phyloP scores from a whole-genome alignment of 2,797 vertebrate species.

The Fratercula arctica region DNA sequence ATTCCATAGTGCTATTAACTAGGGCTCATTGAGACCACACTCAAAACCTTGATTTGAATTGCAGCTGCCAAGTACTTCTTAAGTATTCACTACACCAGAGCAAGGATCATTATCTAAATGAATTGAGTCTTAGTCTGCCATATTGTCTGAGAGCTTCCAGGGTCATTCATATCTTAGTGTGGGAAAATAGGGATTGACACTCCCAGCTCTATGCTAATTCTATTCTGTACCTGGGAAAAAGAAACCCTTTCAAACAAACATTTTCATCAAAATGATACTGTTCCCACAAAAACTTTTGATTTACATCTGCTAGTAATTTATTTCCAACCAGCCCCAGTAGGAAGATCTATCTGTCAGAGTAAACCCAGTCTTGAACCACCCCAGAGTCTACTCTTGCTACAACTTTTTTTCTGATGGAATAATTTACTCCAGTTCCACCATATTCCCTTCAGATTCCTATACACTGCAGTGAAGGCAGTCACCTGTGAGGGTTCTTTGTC shows the following conservation, averaged over 20 bases:
- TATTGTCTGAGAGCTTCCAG: background rate
- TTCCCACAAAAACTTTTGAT: background rate
- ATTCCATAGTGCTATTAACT: background rate
- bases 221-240: background rate
- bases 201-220: background rate
- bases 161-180: background rate
- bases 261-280: background rate
- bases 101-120: background rate
- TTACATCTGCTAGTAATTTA: conserved; percentile 1
- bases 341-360: background rate
- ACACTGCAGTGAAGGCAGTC: background rate
- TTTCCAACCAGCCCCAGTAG: background rate
- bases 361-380: background rate
- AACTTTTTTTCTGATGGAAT: background rate
- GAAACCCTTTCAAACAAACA: background rate
- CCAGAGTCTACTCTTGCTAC: background rate
- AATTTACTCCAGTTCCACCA: background rate
- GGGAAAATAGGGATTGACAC: background rate
- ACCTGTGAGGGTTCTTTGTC: background rate
- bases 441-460: background rate
- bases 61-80: background rate
- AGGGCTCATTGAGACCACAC: background rate
- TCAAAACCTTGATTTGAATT: background rate
- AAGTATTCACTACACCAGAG: background rate
- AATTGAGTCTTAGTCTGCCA: background rate